phyloP scores from a whole-genome alignment of 2,797 vertebrate species.

The Alcedo atthis region DNA sequence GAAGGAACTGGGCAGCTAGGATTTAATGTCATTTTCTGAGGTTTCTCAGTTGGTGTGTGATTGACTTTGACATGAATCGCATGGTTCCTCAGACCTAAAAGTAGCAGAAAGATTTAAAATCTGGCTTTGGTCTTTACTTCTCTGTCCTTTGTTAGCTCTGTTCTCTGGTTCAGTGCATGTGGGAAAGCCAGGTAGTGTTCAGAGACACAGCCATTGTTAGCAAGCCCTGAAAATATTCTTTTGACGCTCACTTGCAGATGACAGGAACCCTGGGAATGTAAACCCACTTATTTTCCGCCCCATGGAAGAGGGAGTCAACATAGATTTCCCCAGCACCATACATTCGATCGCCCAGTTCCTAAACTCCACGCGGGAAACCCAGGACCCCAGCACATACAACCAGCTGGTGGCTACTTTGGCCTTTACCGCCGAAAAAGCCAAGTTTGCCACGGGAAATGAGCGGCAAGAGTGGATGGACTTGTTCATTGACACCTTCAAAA shows the following conservation, averaged over 20 bases:
- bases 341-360: slow-evolving; percentile 89
- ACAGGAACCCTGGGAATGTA: slow-evolving; percentile 76
- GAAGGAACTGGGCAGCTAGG: not conserved
- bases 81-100: fast-evolving
- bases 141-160: not conserved
- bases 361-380: slow-evolving; percentile 86
- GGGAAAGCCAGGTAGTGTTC: slow-evolving; percentile 3
- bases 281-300: slow-evolving; percentile 84
- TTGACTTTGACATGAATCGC: not conserved
- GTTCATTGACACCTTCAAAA: slow-evolving; percentile 96
- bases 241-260: slow-evolving; percentile 90
- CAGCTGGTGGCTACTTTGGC: slow-evolving; percentile 94
- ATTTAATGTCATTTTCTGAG: not conserved
- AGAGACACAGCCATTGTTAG: not conserved
- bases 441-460: slow-evolving; percentile 90
- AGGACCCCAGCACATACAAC: slow-evolving; percentile 84
- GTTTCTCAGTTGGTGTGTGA: fast-evolving
- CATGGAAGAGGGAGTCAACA: slow-evolving; percentile 87
- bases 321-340: slow-evolving; percentile 90
- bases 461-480: slow-evolving; percentile 94
- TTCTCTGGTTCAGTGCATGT: not conserved
- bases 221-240: slow-evolving; percentile 84
- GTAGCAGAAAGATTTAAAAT: not conserved
- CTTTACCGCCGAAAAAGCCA: slow-evolving; percentile 97
- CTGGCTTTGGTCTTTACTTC: not conserved